phyloP scores from a whole-genome alignment of 1,140 invertebrate genomes.

The Hetaerina americana region DNA sequence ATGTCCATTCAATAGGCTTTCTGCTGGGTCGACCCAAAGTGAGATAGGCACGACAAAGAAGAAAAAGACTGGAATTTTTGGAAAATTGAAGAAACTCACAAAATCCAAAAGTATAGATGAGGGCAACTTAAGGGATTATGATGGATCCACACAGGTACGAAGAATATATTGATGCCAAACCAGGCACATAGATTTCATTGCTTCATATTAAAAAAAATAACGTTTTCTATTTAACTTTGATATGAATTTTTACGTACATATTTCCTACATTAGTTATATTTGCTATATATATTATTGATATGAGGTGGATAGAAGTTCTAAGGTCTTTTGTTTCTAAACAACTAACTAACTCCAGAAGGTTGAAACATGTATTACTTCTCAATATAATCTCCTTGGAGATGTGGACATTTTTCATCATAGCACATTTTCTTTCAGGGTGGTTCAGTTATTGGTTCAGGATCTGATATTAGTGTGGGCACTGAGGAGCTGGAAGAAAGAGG shows the following conservation, averaged over 20 bases:
- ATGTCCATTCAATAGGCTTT: no score
- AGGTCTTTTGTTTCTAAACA: no score
- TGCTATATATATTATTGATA: no score
- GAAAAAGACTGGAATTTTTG: constrained; percentile 68
- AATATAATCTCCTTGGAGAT: constrained; percentile 1
- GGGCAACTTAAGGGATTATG: constrained; percentile 2
- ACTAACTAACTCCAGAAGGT: no score
- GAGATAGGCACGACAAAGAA: constrained; percentile 61
- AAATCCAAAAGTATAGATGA: constrained; percentile 69
- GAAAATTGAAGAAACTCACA: constrained; percentile 69
- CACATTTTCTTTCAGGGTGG: neutral
- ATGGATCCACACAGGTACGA: neutral
- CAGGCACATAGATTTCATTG: constrained; percentile 9
- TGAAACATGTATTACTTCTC: no score
- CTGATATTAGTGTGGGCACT: constrained; percentile 53
- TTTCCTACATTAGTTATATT: no score
- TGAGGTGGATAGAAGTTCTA: no score
- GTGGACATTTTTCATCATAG: neutral
- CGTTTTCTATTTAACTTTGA: no score
- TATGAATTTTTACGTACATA: no score
- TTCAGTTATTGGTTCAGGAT: constrained; percentile 45
- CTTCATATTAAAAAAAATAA: no score
- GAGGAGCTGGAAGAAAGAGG: constrained; percentile 37
- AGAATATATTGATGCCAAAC: constrained; percentile 1
- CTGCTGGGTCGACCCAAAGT: constrained; percentile 70